Conservation (phyloP, 2,113 vertebrate genomes). For the Syrrhaptes paradoxus region DNA sequence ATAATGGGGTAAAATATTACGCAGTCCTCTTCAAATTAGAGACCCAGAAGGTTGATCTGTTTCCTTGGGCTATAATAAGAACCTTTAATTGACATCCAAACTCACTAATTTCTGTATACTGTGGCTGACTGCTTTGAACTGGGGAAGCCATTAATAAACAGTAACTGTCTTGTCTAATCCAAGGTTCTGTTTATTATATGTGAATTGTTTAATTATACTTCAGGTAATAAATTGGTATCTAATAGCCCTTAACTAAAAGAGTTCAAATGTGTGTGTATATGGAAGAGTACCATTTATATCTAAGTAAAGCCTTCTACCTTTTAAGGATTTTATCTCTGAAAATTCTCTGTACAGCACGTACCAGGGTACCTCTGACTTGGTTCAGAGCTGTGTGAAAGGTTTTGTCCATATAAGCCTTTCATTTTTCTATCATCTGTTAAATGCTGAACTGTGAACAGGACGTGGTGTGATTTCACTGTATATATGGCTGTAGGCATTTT, state of each 20-base stretch:
- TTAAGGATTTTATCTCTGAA: constrained; percentile 24
- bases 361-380: neutral
- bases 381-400: neutral
- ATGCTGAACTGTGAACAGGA: neutral
- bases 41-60: neutral
- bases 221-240: neutral
- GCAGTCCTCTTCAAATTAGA: neutral
- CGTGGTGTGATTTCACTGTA: neutral
- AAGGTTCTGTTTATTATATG: neutral
- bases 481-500: neutral
- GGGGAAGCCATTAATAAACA: no score
- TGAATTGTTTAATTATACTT: constrained; percentile 6
- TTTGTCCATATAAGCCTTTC: neutral
- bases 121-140: neutral
- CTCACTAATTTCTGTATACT: neutral
- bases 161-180: neutral
- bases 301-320: constrained; percentile 7
- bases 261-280: neutral
- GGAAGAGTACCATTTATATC: neutral
- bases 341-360: neutral
- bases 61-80: neutral
- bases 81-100: neutral
- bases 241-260: neutral
- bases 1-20: neutral
- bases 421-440: neutral